Conservation (phyloP, 64 coral and sea anemone species). For the Platygyra sinensis region DNA sequence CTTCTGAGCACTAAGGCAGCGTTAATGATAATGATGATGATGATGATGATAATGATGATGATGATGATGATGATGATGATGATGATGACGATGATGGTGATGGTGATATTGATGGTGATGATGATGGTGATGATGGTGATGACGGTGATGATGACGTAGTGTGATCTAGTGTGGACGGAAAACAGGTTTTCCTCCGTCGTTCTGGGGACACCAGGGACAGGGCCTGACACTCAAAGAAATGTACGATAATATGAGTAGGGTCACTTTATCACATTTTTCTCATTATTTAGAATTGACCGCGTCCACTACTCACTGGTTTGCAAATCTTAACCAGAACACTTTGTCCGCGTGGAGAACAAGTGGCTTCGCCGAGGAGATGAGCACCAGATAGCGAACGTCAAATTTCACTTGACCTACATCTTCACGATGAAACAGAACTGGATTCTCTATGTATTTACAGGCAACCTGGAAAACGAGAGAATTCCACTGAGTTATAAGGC, state of each 20-base stretch:
- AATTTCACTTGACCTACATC: conserved; percentile 89
- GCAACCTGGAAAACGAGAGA: conserved; percentile 58
- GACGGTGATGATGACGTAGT: too few species aligned
- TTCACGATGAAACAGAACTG: conserved; percentile 82
- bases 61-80: too few species aligned
- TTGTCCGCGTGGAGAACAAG: conserved; percentile 80
- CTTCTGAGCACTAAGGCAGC: too few species aligned
- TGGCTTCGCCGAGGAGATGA: conserved; percentile 77
- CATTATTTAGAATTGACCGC: not conserved
- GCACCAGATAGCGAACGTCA: conserved; percentile 86
- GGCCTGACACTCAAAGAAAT: not conserved
- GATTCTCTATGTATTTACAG: conserved; percentile 93
- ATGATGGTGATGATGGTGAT: too few species aligned
- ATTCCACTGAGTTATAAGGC: not conserved
- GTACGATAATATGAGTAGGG: not conserved
- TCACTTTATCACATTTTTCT: not conserved
- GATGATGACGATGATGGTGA: too few species aligned
- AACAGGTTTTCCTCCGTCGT: not conserved
- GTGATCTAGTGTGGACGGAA: too few species aligned
- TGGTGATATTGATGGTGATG: too few species aligned
- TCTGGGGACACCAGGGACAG: too few species aligned
- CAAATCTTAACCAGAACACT: conserved; percentile 93
- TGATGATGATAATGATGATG: too few species aligned
- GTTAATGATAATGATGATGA: too few species aligned
- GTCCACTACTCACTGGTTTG: conserved; percentile 78